Base-by-base conservation (phyloP, 2,888 invertebrate species). In the Candidula unifasciata region DNA sequence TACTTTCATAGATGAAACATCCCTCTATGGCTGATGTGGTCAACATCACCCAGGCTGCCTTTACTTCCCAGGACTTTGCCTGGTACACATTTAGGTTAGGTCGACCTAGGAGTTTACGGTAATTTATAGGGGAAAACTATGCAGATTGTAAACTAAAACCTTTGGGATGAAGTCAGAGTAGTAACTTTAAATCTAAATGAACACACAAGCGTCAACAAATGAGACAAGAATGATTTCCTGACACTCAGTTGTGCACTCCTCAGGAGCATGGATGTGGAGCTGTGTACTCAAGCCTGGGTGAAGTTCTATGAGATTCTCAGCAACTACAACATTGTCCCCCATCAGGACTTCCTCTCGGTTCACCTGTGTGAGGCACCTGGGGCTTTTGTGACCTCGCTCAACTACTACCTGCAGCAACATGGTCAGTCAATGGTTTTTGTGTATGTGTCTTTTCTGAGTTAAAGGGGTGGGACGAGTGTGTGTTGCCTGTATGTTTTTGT, bases 311-410 rank as follows among this genome's bases (percentile, higher is more conserved):
- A 99, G 89, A 94, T 95, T 66, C 88, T 94, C 8, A 89, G 88
- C 3, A 89, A 85, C 13, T 94, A 92, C 88, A 71, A 91, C 5
- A 82, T 94, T 37, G 87, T 90, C 16, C 76, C 82, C 21, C 85
- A 95, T 71, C 66, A 27, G 16, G 30, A 37, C 21, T 89, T 92
- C 24, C 89, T 89, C 64, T 90, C 96, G 0, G 93, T 99, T 10
- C 99, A 99, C 94, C 94, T 99, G n/a, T 99, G 99, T 94, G 99
- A 99, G 94, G 98, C 98, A 0, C 99, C 99, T 0, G 99, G 99
- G 0, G 98, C 98, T 0, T 99, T 99, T 93, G 95, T 99, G 68
- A 95, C 97, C 6, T 96, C 98, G 0, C 93, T 99, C 5, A 98
- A 98, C 94, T 98, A 98, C 93, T 98, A 96, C 93, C 91, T 95